Evolutionary conservation across 2,113 vertebrate genomes (phyloP).

Genomic region (Spea bombifrons): DNA sequence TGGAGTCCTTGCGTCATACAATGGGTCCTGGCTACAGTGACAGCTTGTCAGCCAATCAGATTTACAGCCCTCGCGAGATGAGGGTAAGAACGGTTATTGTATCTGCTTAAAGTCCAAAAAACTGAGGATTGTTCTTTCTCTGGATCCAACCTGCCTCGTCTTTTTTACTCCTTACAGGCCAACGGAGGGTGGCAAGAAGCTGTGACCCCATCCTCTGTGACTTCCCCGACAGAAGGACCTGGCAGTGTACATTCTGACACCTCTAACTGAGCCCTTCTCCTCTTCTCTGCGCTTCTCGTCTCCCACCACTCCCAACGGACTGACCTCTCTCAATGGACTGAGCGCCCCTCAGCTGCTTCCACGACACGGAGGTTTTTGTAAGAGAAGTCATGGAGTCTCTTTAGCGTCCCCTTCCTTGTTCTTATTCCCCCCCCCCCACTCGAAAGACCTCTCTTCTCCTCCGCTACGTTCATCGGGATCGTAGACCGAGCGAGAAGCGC

Average conservation of each 20-base stretch:
- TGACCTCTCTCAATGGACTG: slow-evolving; percentile 45
- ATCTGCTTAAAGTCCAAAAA: background rate
- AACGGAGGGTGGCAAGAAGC: slow-evolving; percentile 83
- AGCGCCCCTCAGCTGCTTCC: slow-evolving; percentile 37
- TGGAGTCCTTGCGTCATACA: slow-evolving; percentile 65
- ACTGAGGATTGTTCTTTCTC: background rate
- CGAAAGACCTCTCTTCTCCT: background rate
- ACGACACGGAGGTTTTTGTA: slow-evolving; percentile 42
- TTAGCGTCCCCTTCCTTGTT: background rate
- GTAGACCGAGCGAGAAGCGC: too few relatives aligned
- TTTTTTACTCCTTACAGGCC: slow-evolving; percentile 60
- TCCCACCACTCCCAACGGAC: background rate
- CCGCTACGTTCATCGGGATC: too few relatives aligned
- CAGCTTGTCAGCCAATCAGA: slow-evolving; percentile 62
- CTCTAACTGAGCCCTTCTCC: slow-evolving; percentile 75
- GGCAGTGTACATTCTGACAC: slow-evolving; percentile 83
- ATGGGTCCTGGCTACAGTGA: slow-evolving; percentile 69
- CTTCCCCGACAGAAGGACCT: slow-evolving; percentile 72
- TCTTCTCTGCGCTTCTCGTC: slow-evolving; percentile 36
- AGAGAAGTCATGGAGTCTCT: background rate
- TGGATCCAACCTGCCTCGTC: background rate
- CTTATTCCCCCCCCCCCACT: background rate
- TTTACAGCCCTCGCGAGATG: slow-evolving; percentile 71
- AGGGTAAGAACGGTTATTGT: slow-evolving; percentile 57
- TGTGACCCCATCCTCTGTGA: slow-evolving; percentile 74